Percentiles rank a stretch among this genome's conserved stretches.
phyloP scores from a whole-genome alignment of 2,888 invertebrate genomes.

The Tenthredo scrophulariae region DNA sequence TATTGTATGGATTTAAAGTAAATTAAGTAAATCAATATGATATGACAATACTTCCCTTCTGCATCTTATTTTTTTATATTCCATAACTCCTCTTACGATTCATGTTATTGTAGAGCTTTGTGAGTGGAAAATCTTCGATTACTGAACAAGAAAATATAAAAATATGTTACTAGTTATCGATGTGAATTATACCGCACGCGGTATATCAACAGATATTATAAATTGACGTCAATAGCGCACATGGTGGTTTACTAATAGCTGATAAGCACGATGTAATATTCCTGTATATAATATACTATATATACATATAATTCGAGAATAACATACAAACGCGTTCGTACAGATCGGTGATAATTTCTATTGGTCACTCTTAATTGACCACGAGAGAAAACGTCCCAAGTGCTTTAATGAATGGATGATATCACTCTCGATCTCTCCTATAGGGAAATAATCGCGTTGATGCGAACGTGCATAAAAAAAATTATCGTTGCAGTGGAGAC shows the following conservation, averaged over 20 bases:
- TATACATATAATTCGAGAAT: neutral
- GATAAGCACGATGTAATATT: conserved; percentile 36
- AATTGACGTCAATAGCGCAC: conserved; percentile 51
- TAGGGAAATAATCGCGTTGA: neutral
- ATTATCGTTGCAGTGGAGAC: neutral
- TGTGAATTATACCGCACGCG: neutral
- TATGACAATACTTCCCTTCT: neutral
- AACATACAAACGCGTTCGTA: neutral
- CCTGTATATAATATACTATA: neutral
- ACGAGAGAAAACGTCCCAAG: neutral
- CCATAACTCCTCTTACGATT: neutral
- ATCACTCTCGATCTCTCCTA: neutral
- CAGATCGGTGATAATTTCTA: neutral
- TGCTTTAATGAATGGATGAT: conserved; percentile 2
- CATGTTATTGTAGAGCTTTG: conserved; percentile 26
- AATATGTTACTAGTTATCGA: neutral
- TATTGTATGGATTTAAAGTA: neutral
- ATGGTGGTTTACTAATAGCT: conserved; percentile 52
- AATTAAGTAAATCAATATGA: conserved; percentile 1
- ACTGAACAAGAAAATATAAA: neutral
- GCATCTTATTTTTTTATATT: neutral
- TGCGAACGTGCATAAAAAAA: neutral
- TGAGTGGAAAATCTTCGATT: conserved; percentile 14
- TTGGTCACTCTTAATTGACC: conserved; percentile 9
- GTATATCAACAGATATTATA: conserved; percentile 31